phyloP scores from a whole-genome alignment of 2,113 vertebrate species.

The Syngnathus scovelli region DNA sequence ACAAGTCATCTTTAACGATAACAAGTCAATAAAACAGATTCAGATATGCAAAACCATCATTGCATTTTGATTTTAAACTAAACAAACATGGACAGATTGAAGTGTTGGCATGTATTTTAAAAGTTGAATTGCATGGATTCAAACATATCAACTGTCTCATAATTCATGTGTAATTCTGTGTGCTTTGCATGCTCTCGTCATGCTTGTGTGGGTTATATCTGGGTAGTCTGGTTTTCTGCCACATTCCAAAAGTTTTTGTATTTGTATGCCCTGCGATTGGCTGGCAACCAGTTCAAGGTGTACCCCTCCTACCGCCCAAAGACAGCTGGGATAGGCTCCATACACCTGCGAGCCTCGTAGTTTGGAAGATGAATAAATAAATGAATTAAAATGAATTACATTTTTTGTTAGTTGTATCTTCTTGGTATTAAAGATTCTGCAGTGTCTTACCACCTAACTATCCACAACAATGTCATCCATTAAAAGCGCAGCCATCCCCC shows the following conservation, averaged over 20 bases:
- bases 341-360: too few relatives aligned
- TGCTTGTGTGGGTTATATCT: too few relatives aligned
- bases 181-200: too few relatives aligned
- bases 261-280: too few relatives aligned
- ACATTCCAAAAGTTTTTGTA: too few relatives aligned
- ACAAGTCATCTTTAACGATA: background rate
- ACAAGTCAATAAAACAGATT: background rate
- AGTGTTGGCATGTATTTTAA: background rate
- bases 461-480: background rate
- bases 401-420: background rate
- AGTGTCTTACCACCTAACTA: background rate
- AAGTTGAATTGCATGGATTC: background rate
- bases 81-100: background rate
- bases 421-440: background rate
- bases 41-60: background rate
- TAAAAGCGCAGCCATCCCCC: slow-evolving; percentile 23
- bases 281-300: too few relatives aligned
- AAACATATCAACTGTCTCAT: background rate
- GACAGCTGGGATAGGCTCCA: too few relatives aligned
- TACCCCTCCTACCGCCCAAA: too few relatives aligned
- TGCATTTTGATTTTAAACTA: background rate
- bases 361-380: background rate
- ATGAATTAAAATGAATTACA: background rate
- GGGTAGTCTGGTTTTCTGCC: too few relatives aligned
- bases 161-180: background rate